Percentiles rank a stretch among this genome's conserved stretches.
phyloP scores from a whole-genome alignment of 2,797 vertebrate genomes.

The Enteromius thamalakanensis region DNA sequence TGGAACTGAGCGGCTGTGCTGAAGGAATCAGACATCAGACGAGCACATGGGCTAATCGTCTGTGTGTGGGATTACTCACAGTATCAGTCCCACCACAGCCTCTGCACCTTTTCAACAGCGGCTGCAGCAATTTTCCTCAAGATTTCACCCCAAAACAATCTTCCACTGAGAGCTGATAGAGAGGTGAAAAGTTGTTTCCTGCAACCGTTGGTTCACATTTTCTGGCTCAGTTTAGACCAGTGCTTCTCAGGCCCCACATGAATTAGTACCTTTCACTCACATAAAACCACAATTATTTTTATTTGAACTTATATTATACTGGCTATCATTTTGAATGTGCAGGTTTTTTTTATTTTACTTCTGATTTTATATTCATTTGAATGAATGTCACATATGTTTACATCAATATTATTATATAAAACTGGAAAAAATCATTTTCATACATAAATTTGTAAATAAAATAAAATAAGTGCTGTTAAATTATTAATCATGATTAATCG shows the following conservation, averaged over 20 bases:
- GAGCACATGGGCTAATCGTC: slow-evolving; percentile 12
- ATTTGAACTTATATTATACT: neutral
- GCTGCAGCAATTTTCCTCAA: slow-evolving; percentile 33
- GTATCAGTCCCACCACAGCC: slow-evolving; percentile 30
- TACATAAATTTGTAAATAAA: neutral
- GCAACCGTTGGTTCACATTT: neutral
- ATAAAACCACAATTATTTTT: neutral
- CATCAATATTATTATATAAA: neutral
- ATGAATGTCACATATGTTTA: neutral
- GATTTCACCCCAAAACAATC: slow-evolving; percentile 31
- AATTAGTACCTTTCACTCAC: neutral
- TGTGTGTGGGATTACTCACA: slow-evolving; percentile 14
- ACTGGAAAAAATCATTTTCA: rapidly evolving
- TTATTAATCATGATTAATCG: too few relatives aligned
- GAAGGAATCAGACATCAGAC: slow-evolving; percentile 12
- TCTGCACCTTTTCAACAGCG: slow-evolving; percentile 30
- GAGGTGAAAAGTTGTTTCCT: slow-evolving; percentile 13
- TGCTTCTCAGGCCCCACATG: neutral
- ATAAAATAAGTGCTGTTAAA: neutral
- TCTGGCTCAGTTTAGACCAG: neutral
- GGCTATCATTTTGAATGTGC: neutral
- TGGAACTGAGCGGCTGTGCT: slow-evolving; percentile 1
- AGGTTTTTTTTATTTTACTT: neutral
- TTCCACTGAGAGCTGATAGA: slow-evolving; percentile 15
- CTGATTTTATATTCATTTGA: neutral